Conservation (phyloP, 2,797 vertebrate genomes). For the Poecile montanus region DNA sequence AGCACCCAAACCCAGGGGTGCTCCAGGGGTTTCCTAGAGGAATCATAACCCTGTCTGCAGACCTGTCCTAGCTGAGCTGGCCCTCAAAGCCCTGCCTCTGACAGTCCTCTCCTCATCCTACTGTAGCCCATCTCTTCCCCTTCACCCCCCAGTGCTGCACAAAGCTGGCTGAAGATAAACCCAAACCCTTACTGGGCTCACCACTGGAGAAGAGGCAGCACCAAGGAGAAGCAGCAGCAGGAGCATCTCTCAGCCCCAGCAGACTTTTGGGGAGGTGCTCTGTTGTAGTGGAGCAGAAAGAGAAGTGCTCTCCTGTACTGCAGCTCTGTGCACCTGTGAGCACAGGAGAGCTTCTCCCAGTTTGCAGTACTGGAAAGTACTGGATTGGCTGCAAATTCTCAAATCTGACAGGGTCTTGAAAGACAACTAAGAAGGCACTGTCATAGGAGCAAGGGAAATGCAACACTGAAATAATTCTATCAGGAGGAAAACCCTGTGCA, state of each 20-base stretch:
- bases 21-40: not conserved
- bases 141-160: not conserved
- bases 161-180: not conserved
- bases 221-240: not conserved
- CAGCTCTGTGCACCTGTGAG: not conserved
- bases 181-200: not conserved
- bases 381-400: not conserved
- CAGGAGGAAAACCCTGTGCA: not conserved
- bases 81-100: not conserved
- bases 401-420: not conserved
- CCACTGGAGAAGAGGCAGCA: not conserved
- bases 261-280: not conserved
- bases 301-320: not conserved
- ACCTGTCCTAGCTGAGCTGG: not conserved
- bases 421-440: not conserved
- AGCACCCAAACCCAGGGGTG: not conserved
- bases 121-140: not conserved
- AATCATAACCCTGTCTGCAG: not conserved
- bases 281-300: not conserved
- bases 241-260: not conserved
- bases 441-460: accelerated
- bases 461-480: not conserved
- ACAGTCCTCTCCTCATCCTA: not conserved
- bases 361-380: not conserved
- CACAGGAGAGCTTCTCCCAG: not conserved